phyloP scores from a whole-genome alignment of 2,797 vertebrate species.

The Sebastes itinus region DNA sequence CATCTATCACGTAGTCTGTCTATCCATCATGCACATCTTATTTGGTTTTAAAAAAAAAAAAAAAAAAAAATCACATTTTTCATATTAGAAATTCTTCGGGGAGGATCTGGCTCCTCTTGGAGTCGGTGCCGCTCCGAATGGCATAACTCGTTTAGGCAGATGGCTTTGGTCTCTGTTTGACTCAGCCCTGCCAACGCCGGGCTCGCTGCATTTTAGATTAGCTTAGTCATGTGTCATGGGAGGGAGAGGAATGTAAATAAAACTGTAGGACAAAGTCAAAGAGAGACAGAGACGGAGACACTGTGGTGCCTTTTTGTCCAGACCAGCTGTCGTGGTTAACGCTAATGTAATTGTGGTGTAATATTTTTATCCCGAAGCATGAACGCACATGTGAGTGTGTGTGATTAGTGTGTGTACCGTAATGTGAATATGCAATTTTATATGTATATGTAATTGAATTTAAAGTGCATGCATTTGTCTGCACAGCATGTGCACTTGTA shows the following conservation, averaged over 20 bases:
- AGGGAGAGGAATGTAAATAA: slow-evolving; percentile 69
- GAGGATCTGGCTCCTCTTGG: slow-evolving; percentile 29
- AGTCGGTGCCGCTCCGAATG: slow-evolving; percentile 37
- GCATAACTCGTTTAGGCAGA: slow-evolving; percentile 59
- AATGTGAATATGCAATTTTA: slow-evolving; percentile 14
- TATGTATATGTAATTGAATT: neutral
- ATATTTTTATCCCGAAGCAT: slow-evolving; percentile 56
- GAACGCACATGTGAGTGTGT: neutral
- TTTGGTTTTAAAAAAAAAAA: neutral
- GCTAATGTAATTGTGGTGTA: slow-evolving; percentile 65
- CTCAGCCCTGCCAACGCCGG: slow-evolving; percentile 34
- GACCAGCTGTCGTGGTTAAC: slow-evolving; percentile 65
- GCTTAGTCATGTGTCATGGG: slow-evolving; percentile 63
- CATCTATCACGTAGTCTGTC: neutral
- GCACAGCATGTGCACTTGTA: neutral
- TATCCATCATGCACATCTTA: slow-evolving; percentile 14
- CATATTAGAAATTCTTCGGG: slow-evolving; percentile 19
- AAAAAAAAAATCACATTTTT: slow-evolving; percentile 22
- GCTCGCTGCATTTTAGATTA: slow-evolving; percentile 63
- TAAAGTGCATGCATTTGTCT: neutral
- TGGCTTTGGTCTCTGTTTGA: slow-evolving; percentile 52
- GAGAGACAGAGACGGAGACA: slow-evolving; percentile 45
- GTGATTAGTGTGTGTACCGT: neutral
- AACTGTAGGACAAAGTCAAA: slow-evolving; percentile 53
- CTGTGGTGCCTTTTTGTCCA: slow-evolving; percentile 67